Evolutionary conservation across 2,113 vertebrate species (phyloP).

Genomic region (Connochaetes taurinus): DNA sequence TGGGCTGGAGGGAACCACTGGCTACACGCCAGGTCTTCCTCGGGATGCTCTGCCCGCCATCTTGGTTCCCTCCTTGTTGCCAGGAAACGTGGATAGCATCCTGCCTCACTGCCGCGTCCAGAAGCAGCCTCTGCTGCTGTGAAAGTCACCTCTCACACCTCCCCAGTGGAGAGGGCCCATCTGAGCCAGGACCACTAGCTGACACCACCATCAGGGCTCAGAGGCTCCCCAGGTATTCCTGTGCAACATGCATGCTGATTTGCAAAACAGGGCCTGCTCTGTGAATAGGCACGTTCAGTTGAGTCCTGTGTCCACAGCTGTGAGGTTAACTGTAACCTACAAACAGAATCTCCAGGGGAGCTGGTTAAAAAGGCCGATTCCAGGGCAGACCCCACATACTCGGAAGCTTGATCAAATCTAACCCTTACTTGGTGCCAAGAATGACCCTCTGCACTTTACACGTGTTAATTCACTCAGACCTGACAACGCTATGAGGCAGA

Average conservation of each 20-base stretch:
- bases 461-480: background rate
- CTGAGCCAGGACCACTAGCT: background rate
- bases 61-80: background rate
- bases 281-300: background rate
- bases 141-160: background rate
- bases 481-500: background rate
- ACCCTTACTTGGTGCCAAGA: too few species aligned
- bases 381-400: too few species aligned
- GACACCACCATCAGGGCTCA: background rate
- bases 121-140: background rate
- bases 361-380: background rate
- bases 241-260: fast-evolving
- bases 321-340: background rate
- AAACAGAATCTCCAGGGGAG: background rate
- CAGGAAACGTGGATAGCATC: background rate
- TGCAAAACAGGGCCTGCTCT: background rate
- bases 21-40: background rate
- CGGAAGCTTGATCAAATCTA: too few species aligned
- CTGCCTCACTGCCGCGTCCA: fast-evolving
- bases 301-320: too few species aligned
- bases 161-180: background rate
- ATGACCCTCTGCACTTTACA: background rate
- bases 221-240: background rate
- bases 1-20: background rate
- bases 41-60: fast-evolving